Base-by-base conservation (phyloP, 2,113 vertebrate species). In the Panurus biarmicus region DNA sequence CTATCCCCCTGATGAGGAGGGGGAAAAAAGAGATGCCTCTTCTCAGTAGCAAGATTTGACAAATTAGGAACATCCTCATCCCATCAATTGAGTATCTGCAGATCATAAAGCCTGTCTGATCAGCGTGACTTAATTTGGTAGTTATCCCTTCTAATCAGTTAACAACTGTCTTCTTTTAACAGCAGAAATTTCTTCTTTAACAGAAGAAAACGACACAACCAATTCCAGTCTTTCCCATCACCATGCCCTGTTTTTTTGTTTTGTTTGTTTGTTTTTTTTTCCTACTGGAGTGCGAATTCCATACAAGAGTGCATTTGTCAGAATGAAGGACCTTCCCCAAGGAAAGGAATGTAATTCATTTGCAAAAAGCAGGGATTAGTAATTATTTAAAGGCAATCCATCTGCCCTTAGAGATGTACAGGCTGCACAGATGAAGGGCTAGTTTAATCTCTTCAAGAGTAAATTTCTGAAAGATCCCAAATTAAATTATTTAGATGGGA, bases 111-210 rank as follows among this genome's bases (percentile, higher is more conserved):
- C 73, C 60, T 87, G 58, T 88, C 89, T 93, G 88, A 95, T 75
- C 69, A 80, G n/a, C 67, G 67, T 82, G 71, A 95, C 93, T 92
- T 96, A 85, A 91, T 69, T 85, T 87, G 75, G 65, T 83, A 91
- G 90, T 75, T 84, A 95, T 85, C 51, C 80, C 76, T 67, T 85
- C 74, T 85, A 92, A 96, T 92, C 79, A 92, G 66, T 72, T 96
- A 85, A 87, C 72, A 84, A 76, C 12, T 24, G 7, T 31, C 33
- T 80, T 80, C 54, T 57, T 54, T 40, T 28, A 76, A 74, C 10
- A 60, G 60, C 70, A 90, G 26, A 91, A 85, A 58, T 17, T 40
- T 69, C 17, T 75, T 75, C 25, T 48, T 75, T 56, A 70, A 58
- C 29, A 74, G 28, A 82, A 94, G 64, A 91, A 91, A 91, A 86